Base-by-base conservation (phyloP, 2,113 vertebrate genomes). In the Nycticebus coucang region DNA sequence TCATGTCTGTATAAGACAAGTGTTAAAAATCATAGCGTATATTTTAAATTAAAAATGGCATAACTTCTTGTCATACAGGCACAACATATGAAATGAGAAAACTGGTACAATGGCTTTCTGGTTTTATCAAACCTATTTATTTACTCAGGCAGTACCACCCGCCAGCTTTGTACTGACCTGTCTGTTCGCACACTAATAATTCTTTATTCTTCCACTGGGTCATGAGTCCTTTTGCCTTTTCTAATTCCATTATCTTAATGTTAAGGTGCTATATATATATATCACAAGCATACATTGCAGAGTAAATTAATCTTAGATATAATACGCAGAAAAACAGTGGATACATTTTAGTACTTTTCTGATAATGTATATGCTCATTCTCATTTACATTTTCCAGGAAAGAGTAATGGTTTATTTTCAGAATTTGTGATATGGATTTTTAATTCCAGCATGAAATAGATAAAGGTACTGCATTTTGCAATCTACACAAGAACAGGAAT, bases 351-450 rank as follows among this genome's bases (percentile, higher is more conserved):
- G 45, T 24, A 64, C 24, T 84, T 96, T 75, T 91, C 24, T 95
- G 45, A 66, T 68, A 84, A 77, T 77, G 53, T 41, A 53, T 69
- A 26, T 95, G 4, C 12, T 94, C 35, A 93, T 93, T 92, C 66
- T 89, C n/a, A 96, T 79, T 92, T 92, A 50, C 24, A 86, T 84
- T 96, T 97, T 84, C 33, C 4, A 59, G 15, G 10, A 89, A 97
- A 12, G 28, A 75, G 82, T 97, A 91, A 92, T 95, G 0, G 17
- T 92, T 89, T 97, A 8, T 64, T 97, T 97, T 92, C 2, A 97
- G 7, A 97, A 78, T 90, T 72, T 97, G 66, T 87, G 88, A 66
- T 55, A 62, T 89, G 30, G 97, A 37, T 5, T 98, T 98, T 98
- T 97, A 97, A 96, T 95, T 80, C 57, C 35, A 84, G 0, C 19